These are phyloP conservation scores for Leptodactylus fallax DNA, from an alignment of 2,797 vertebrate species.

Conservation along the genomic window DNA sequence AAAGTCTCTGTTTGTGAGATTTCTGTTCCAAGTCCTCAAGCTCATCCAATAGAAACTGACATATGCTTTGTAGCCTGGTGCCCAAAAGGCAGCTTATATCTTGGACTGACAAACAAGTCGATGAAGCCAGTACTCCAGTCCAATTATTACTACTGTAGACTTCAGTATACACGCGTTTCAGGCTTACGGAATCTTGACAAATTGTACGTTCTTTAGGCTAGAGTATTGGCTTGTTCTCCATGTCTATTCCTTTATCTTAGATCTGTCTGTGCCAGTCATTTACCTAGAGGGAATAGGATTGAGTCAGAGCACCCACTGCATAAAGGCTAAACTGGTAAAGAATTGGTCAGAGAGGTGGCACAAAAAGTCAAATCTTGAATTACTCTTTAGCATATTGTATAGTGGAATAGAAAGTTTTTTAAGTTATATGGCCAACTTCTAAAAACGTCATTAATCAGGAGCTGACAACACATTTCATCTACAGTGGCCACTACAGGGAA, in stretches of 20 bases:
- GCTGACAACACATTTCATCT: not conserved
- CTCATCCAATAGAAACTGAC: not conserved
- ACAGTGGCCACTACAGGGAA: not conserved
- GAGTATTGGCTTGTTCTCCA: not conserved
- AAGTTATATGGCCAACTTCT: not conserved
- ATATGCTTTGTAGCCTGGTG: not conserved
- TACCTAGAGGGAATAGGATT: not conserved
- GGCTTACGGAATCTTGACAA: not conserved
- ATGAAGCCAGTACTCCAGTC: not conserved
- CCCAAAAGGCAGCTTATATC: conserved; percentile 3
- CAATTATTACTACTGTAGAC: conserved; percentile 1
- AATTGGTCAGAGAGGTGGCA: not conserved
- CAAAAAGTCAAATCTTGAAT: not conserved
- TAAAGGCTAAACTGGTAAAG: not conserved
- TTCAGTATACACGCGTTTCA: not conserved
- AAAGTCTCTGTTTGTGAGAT: not conserved
- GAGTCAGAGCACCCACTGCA: not conserved
- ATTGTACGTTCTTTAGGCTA: not conserved
- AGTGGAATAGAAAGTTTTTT: too few relatives aligned
- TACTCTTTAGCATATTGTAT: not conserved
- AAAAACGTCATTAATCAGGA: not conserved
- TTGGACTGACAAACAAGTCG: not conserved
- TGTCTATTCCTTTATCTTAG: not conserved
- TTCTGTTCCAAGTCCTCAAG: not conserved
- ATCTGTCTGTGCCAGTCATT: not conserved